phyloP scores from a whole-genome alignment of 2,797 vertebrate species.

The Crypturellus tataupa region DNA sequence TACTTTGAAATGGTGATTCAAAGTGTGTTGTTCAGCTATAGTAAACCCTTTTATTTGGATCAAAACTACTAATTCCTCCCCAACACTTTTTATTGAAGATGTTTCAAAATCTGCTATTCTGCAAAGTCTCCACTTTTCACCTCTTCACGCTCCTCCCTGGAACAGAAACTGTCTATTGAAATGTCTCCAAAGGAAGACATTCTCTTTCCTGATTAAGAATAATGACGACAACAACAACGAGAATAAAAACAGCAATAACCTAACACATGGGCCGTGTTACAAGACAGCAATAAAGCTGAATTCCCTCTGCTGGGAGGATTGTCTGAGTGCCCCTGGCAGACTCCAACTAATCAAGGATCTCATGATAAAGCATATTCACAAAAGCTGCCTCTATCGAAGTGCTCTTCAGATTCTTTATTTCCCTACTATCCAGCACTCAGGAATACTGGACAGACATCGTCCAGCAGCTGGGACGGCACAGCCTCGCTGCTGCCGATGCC shows the following conservation, averaged over 20 bases:
- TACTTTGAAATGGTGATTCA: constrained; percentile 48
- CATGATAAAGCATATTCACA: constrained; percentile 46
- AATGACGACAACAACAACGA: neutral
- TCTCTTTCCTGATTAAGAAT: neutral
- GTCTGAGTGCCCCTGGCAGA: neutral
- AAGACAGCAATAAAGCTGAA: neutral
- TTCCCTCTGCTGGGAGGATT: neutral
- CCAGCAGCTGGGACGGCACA: neutral
- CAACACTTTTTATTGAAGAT: constrained; percentile 10
- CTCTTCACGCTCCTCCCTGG: neutral
- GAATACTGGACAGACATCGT: constrained; percentile 20
- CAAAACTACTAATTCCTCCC: neutral
- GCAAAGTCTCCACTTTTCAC: neutral
- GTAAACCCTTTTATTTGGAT: constrained; percentile 13
- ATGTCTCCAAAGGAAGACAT: neutral
- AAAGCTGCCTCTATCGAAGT: constrained; percentile 13
- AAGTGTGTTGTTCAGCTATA: neutral
- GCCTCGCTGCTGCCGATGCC: too few species aligned
- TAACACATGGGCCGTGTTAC: rapidly evolving
- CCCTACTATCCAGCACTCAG: neutral
- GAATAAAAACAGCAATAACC: constrained; percentile 15
- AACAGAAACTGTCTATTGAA: neutral
- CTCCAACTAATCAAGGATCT: constrained; percentile 36
- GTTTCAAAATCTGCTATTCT: neutral
- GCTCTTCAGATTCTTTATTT: neutral